Conservation (phyloP, 2,797 vertebrate species). For the Thalassophryne amazonica region DNA sequence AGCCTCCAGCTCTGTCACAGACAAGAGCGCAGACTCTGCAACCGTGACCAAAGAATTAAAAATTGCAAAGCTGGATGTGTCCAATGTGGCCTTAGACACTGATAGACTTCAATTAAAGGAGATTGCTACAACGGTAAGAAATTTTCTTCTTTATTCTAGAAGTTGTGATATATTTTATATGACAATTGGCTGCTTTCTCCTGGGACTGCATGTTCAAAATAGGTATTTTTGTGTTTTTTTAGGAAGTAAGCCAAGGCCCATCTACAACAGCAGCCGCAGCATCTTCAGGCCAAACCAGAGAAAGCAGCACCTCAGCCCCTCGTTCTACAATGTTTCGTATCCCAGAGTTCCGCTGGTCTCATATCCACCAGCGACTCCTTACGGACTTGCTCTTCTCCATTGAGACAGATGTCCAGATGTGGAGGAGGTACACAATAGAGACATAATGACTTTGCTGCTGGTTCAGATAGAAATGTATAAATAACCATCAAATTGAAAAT, state of each 20-base stretch:
- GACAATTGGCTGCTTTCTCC: no score
- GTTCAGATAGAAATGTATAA: no score
- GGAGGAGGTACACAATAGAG: constrained; percentile 98
- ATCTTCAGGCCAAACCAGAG: constrained; percentile 74
- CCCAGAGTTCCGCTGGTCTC: constrained; percentile 95
- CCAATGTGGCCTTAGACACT: constrained; percentile 94
- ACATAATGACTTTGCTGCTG: no score
- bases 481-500: no score
- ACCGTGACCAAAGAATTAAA: constrained; percentile 82
- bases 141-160: not conserved
- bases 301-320: constrained; percentile 65
- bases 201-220: no score
- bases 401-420: constrained; percentile 98
- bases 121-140: constrained; percentile 74
- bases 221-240: constrained; percentile 17
- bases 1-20: constrained; percentile 25
- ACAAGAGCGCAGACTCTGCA: constrained; percentile 33
- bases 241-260: constrained; percentile 75
- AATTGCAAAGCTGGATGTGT: constrained; percentile 93
- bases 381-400: constrained; percentile 96
- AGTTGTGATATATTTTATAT: no score
- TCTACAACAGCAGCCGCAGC: constrained; percentile 43
- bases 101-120: constrained; percentile 89
- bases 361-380: constrained; percentile 96
- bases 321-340: constrained; percentile 93